These are phyloP conservation scores for Drosophila ohnishii DNA, from an alignment of 1,140 invertebrate genomes.

Conservation along the genomic window DNA sequence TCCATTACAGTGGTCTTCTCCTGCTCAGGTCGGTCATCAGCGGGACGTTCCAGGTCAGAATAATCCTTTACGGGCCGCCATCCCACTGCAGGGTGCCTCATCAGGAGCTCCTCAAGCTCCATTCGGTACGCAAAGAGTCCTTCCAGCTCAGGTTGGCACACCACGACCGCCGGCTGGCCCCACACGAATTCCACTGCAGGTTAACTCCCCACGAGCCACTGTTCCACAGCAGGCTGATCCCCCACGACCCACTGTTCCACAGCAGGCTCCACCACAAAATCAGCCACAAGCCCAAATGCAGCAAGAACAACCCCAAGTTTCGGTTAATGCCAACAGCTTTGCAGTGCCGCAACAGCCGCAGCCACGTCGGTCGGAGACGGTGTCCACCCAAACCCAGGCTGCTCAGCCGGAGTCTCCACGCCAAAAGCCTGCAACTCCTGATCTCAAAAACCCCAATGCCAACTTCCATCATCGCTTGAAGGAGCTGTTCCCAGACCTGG, in stretches of 20 bases:
- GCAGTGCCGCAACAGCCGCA: conserved; percentile 27
- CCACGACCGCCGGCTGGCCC: background rate
- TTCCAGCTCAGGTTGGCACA: background rate
- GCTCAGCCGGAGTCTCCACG: conserved; percentile 6
- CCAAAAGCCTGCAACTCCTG: conserved; percentile 24
- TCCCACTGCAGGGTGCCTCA: background rate
- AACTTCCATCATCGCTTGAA: conserved; percentile 56
- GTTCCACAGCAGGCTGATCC: background rate
- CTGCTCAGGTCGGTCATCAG: background rate
- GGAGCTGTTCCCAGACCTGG: conserved; percentile 40
- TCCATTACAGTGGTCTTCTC: background rate
- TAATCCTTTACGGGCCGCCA: background rate
- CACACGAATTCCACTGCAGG: background rate
- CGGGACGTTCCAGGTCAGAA: background rate
- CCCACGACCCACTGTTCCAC: background rate
- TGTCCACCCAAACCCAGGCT: conserved; percentile 43
- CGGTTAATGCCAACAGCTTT: conserved; percentile 8
- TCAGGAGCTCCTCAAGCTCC: background rate
- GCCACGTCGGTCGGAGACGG: conserved; percentile 40
- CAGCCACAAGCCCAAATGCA: background rate
- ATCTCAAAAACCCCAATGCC: conserved; percentile 64
- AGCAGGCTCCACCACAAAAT: background rate
- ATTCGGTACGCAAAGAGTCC: background rate
- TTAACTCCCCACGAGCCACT: background rate
- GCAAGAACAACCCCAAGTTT: background rate